phyloP scores from a whole-genome alignment of 2,797 vertebrate species.

The Sebastolobus altivelis region DNA sequence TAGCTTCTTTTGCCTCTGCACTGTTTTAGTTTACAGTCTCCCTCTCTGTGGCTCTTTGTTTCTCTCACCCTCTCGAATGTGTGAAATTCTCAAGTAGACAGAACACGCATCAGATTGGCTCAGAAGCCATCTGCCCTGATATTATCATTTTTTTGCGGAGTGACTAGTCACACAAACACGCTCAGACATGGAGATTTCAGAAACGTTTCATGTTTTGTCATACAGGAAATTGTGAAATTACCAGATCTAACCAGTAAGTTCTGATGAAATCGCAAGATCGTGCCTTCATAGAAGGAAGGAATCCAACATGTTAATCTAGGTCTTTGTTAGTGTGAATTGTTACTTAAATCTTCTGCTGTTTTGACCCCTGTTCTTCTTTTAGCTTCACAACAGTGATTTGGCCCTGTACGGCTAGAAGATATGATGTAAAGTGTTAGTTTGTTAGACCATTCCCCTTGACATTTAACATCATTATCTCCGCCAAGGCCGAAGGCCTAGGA shows the following conservation, averaged over 20 bases:
- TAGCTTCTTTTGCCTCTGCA: slow-evolving; percentile 1
- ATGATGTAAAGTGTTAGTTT: not conserved
- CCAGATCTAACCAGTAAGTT: not conserved
- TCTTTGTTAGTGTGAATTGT: not conserved
- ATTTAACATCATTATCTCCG: not conserved
- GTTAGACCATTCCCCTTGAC: not conserved
- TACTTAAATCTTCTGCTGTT: not conserved
- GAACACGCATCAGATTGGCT: slow-evolving; percentile 21
- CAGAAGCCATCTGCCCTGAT: slow-evolving; percentile 23
- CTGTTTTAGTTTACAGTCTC: not conserved
- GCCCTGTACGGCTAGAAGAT: not conserved
- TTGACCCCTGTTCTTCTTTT: not conserved
- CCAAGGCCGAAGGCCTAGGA: no score
- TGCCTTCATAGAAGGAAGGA: not conserved
- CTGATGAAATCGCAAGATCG: not conserved
- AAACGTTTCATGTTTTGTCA: slow-evolving; percentile 20
- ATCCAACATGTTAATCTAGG: not conserved
- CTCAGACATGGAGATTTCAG: not conserved
- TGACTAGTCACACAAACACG: not conserved
- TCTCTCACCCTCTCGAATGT: slow-evolving; percentile 33
- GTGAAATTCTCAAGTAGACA: slow-evolving; percentile 32
- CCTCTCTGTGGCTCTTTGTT: slow-evolving; percentile 17
- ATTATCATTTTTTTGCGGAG: slow-evolving; percentile 1
- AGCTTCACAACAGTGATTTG: not conserved
- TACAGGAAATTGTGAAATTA: slow-evolving; percentile 46